Conservation (phyloP, 2,797 vertebrate species). For the Eospalax fontanierii region DNA sequence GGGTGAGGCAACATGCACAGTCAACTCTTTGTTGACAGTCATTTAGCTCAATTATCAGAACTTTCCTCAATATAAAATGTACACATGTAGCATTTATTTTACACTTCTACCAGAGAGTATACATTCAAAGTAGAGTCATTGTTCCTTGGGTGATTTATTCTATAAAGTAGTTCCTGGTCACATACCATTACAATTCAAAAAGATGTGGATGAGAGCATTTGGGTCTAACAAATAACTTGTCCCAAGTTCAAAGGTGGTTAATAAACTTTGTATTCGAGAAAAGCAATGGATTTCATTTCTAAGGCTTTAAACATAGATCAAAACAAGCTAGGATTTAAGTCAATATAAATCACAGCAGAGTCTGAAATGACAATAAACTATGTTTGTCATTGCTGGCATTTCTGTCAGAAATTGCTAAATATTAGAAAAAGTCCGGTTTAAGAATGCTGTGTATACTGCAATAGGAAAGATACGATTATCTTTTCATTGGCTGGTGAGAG, state of each 20-base stretch:
- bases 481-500: not conserved
- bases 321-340: constrained; percentile 78
- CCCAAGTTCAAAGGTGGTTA: constrained; percentile 64
- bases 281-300: constrained; percentile 68
- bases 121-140: not conserved
- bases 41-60: too few relatives aligned
- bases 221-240: constrained; percentile 21
- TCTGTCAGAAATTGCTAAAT: constrained; percentile 75
- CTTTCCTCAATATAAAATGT: too few relatives aligned
- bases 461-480: constrained; percentile 10
- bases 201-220: not conserved
- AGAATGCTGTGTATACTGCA: constrained; percentile 13
- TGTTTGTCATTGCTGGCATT: constrained; percentile 44
- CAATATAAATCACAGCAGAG: constrained; percentile 75
- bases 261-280: constrained; percentile 71
- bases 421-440: constrained; percentile 58
- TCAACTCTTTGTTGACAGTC: too few relatives aligned
- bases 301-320: constrained; percentile 76
- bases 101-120: not conserved
- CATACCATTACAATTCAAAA: constrained; percentile 47
- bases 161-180: not conserved
- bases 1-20: too few relatives aligned
- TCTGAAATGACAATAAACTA: constrained; percentile 78
- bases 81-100: not conserved
- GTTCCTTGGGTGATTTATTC: not conserved